Percentiles rank a stretch among this genome's conserved stretches.
phyloP scores from a whole-genome alignment of 1,140 invertebrate species.

The Akabosia matsudoensis region DNA sequence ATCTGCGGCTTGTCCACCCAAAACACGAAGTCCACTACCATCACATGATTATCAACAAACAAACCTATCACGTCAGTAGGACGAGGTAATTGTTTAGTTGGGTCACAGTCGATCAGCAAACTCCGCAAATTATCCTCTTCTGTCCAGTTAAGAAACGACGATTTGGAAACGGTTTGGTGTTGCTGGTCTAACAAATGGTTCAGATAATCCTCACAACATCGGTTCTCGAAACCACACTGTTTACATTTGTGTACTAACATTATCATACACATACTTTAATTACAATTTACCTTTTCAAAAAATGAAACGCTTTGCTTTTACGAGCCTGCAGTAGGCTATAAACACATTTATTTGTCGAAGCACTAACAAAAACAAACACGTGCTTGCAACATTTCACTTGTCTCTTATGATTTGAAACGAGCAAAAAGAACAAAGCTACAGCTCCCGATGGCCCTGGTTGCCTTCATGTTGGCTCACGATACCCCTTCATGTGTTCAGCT shows the following conservation, averaged over 20 bases:
- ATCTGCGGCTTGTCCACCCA: neutral
- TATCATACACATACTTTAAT: neutral
- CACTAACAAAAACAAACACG: neutral
- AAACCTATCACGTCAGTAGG: neutral
- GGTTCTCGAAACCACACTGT: neutral
- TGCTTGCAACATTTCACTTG: neutral
- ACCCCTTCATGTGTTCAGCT: too few relatives aligned
- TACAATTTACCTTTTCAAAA: neutral
- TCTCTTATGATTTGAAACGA: neutral
- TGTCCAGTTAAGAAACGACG: neutral
- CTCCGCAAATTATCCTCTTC: neutral
- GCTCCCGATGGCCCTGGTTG: too few relatives aligned
- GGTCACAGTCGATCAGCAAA: neutral
- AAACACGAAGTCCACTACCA: neutral
- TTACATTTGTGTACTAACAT: neutral
- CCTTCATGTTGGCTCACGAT: too few relatives aligned
- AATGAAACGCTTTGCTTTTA: neutral
- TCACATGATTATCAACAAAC: neutral
- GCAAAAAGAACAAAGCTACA: too few relatives aligned
- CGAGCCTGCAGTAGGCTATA: neutral
- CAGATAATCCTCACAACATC: neutral
- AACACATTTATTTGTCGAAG: neutral
- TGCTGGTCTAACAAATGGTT: neutral
- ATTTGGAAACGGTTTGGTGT: neutral
- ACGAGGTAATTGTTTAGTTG: neutral